Evolutionary conservation across 2,113 vertebrate species (phyloP), one percentile per base, ranked within the genome.

Genomic region (Phalacrocorax pelagicus): DNA sequence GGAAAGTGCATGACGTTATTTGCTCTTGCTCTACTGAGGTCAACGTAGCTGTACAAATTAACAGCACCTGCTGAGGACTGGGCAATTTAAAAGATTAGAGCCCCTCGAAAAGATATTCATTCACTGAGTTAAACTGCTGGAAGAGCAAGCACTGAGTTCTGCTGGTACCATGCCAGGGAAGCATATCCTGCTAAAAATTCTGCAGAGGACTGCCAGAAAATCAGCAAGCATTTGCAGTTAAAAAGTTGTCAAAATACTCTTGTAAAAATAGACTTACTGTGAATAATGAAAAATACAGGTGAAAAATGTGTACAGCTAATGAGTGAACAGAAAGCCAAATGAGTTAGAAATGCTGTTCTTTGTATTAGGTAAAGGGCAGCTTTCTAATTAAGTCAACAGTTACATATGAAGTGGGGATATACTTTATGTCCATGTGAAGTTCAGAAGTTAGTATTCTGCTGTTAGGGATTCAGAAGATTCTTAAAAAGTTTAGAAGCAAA

Each of bases 241-340:
- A 87, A 94, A 95, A 87, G 73, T 94, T 97, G 97, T 94, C 92
- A 97, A 92, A 95, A 96, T 92, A 85, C 44, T 84, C 86, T 26
- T 94, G 40, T 82, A 93, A 96, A 96, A 94, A 97, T 95, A 94
- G 86, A 72, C 61, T 84, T 78, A 42, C 67, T 81, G 73, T 79
- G 91, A 96, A 49, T 94, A 95, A 96, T 94, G 69, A 82, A 87
- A 96, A 88, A 91, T 87, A 61, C 62, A 91, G 91, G 95, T 96
- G 91, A 97, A 92, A 94, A 91, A 44, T 87, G 26, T 82, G n/a
- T 85, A 79, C 86, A 89, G 61, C 74, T 92, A 94, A 94, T 85
- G 89, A 85, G 59, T 42, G 62, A 94, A 74, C 11, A 47, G 69
- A 90, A 94, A 88, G 32, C 29, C 6, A 2, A 91, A 84, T 30